A percentile compares a stretch with the other conserved stretches of the same genome.
Conservation (phyloP, 2,113 vertebrate genomes). For the Tamias sibiricus region DNA sequence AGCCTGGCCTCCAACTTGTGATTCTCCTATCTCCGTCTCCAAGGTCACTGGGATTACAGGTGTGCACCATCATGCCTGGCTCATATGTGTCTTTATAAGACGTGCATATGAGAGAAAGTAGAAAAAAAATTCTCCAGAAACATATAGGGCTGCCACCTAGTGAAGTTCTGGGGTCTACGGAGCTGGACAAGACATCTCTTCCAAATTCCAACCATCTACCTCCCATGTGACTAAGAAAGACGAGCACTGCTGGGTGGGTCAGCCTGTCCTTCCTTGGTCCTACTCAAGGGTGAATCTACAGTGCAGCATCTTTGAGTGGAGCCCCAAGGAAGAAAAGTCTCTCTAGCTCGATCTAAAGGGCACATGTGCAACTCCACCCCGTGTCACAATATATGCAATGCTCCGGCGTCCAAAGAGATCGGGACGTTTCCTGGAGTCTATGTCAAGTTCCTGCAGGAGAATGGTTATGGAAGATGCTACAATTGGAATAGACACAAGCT, state of each 20-base stretch:
- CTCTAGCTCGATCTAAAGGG: not conserved
- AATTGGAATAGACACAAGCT: not conserved
- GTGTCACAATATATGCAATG: not conserved
- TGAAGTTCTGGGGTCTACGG: not conserved
- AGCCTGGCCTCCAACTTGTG: too few species aligned
- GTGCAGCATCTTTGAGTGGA: not conserved
- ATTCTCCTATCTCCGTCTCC: too few species aligned
- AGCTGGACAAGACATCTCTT: not conserved
- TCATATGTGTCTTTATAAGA: not conserved
- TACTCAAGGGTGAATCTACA: not conserved
- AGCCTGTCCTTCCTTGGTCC: not conserved
- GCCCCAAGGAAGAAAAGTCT: not conserved
- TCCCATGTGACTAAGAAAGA: not conserved
- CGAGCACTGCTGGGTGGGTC: not conserved
- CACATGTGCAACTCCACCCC: not conserved
- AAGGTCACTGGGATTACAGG: too few species aligned
- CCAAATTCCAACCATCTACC: not conserved
- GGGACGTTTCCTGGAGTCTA: not conserved
- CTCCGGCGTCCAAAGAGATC: not conserved
- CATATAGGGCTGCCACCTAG: not conserved
- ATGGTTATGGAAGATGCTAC: not conserved
- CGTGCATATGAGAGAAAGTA: not conserved
- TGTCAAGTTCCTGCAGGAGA: not conserved
- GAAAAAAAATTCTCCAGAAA: not conserved
- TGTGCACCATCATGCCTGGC: not conserved